These are phyloP conservation scores for Eupithecia insigniata DNA, from an alignment of 2,888 invertebrate genomes.

Conservation along the genomic window DNA sequence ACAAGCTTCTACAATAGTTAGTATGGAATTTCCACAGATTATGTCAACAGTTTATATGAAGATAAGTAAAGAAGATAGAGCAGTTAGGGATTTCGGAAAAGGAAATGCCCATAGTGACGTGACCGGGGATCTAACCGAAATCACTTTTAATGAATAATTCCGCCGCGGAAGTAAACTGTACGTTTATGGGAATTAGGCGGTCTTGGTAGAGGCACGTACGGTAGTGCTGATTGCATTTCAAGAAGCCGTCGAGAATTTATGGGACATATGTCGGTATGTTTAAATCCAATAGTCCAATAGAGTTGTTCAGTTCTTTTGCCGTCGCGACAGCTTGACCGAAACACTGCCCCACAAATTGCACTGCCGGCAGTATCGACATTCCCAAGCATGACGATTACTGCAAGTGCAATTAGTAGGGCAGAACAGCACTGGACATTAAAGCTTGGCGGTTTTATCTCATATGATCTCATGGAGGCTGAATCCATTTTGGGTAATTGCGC, in stretches of 20 bases:
- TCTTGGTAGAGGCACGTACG: slow-evolving; percentile 17
- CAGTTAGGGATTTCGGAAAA: slow-evolving; percentile 50
- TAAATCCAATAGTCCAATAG: background rate
- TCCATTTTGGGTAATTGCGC: background rate
- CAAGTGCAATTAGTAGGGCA: too few species aligned
- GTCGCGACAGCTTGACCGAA: background rate
- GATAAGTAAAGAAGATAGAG: background rate
- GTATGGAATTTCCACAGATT: background rate
- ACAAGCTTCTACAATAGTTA: slow-evolving; percentile 19
- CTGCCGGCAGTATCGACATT: too few species aligned
- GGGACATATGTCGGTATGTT: background rate
- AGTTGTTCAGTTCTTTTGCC: background rate
- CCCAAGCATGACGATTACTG: too few species aligned
- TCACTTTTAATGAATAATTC: slow-evolving; percentile 36
- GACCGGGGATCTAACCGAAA: slow-evolving; percentile 51
- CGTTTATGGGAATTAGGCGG: slow-evolving; percentile 39
- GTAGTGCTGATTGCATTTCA: slow-evolving; percentile 4
- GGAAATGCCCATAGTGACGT: slow-evolving; percentile 59
- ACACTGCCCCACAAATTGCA: too few species aligned
- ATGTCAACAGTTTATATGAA: slow-evolving; percentile 10
- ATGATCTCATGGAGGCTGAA: background rate
- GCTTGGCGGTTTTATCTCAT: background rate
- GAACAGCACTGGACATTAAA: background rate
- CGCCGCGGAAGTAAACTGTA: slow-evolving; percentile 49
- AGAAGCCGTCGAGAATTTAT: background rate